Conservation (phyloP, 2,888 invertebrate genomes). For the Plagodis pulveraria region DNA sequence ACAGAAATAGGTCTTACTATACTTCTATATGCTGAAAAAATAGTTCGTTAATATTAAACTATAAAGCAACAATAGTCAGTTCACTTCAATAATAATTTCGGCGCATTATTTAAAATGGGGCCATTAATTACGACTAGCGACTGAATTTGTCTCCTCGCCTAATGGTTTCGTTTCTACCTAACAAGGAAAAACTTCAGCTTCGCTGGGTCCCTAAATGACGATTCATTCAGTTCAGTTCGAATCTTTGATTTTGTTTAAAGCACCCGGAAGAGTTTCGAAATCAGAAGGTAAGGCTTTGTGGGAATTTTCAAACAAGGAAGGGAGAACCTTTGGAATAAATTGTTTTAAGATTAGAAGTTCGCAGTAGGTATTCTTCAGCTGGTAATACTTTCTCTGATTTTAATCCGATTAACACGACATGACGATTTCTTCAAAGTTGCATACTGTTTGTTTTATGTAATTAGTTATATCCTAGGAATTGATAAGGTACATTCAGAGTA, state of each 20-base stretch:
- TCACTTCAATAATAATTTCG: background rate
- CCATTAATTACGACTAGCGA: constrained; percentile 6
- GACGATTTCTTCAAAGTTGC: too few relatives aligned
- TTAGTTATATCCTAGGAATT: too few relatives aligned
- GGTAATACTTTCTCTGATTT: background rate
- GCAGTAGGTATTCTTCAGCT: background rate
- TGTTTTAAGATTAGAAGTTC: constrained; percentile 1
- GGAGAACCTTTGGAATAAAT: background rate
- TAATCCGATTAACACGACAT: too few relatives aligned
- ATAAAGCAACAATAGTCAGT: too few relatives aligned
- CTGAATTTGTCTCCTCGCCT: constrained; percentile 16
- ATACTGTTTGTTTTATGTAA: too few relatives aligned
- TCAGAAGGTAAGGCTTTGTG: constrained; percentile 6
- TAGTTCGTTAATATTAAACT: background rate
- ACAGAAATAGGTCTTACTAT: too few relatives aligned
- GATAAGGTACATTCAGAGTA: too few relatives aligned
- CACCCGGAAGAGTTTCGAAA: constrained; percentile 17
- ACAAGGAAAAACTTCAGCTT: constrained; percentile 26
- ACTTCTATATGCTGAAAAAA: too few relatives aligned
- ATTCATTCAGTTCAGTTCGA: constrained; percentile 9
- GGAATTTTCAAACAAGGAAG: constrained; percentile 1
- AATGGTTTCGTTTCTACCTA: constrained; percentile 26
- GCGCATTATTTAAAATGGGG: background rate
- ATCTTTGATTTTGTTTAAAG: constrained; percentile 33
- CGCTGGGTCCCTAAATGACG: constrained; percentile 20